Base-by-base conservation (phyloP, 2,113 vertebrate species). In the Catharus bicknelli region DNA sequence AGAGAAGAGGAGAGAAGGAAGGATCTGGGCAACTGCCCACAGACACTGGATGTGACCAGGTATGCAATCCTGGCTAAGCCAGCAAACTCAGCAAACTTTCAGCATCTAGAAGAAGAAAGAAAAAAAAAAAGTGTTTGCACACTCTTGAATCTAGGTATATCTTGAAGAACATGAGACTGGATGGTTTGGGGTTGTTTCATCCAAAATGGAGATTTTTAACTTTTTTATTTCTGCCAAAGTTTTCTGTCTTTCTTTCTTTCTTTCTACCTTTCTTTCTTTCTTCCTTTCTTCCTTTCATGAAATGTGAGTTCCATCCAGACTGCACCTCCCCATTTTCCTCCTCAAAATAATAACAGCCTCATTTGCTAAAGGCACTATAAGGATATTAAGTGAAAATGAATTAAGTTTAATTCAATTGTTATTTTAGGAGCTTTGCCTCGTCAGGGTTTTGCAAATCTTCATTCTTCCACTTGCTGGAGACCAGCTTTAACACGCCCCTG, bases 321-420 rank as follows among this genome's bases (percentile, higher is more conserved):
- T 88, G 78, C 54, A 84, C 81, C 89, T 94, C 86, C 75, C 42
- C 32, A 32, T 87, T 95, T 86, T 73, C 72, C 67, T 93, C 58
- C 77, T 95, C 88, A 88, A 95, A 95, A 94, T 96, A 96, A 93
- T 96, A 97, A 91, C 59, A 94, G 82, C 50, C 76, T 96, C 85
- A 90, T 94, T 96, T 95, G 94, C 96, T 94, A 80, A 91, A 93
- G 91, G 96, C 96, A 75, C 75, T 92, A 55, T 88, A 84, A 96
- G 84, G 74, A 92, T 94, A 97, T 95, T 97, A 97, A 95, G 90
- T 69, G 94, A 94, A 96, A 97, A 96, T 96, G 95, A 97, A 97
- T 96, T 92, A 94, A 96, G 91, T 90, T 93, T 94, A 95, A 95
- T 96, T 96, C 96, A 95, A 93, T 96, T 94, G 90, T 96, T 96